phyloP scores from a whole-genome alignment of 2,797 vertebrate genomes.

The Pelochelys cantorii region DNA sequence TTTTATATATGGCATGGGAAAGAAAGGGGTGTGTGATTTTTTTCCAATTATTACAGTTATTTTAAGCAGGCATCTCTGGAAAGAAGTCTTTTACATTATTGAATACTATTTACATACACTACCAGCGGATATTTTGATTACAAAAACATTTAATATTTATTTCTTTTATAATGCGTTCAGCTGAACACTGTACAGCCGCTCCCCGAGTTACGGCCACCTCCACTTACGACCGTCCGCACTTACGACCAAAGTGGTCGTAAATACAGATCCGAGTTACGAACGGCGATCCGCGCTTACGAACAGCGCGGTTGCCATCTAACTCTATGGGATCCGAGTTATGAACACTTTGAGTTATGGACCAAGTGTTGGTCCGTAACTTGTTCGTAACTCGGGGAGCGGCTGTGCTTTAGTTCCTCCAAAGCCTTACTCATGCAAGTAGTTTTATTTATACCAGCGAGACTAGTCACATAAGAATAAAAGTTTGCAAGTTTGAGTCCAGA shows the following conservation, averaged over 20 bases:
- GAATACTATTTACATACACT: not conserved
- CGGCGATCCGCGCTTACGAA: too few relatives aligned
- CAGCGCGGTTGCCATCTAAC: too few relatives aligned
- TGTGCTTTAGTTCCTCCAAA: not conserved
- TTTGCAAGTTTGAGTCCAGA: accelerated
- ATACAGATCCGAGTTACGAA: too few relatives aligned
- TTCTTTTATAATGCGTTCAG: not conserved
- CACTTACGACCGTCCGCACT: too few relatives aligned
- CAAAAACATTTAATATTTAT: not conserved
- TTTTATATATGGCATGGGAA: not conserved
- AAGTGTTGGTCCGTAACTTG: too few relatives aligned
- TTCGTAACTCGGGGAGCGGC: too few relatives aligned
- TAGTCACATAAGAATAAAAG: not conserved
- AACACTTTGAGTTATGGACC: too few relatives aligned
- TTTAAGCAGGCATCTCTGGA: not conserved
- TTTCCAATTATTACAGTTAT: not conserved
- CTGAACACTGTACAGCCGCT: not conserved
- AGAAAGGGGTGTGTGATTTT: not conserved
- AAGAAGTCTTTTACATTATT: not conserved
- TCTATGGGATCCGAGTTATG: too few relatives aligned
- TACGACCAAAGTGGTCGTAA: too few relatives aligned
- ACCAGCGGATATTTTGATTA: not conserved
- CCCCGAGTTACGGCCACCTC: too few relatives aligned
- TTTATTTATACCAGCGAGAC: not conserved
- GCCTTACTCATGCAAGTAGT: not conserved